Conservation (phyloP, 2,797 vertebrate genomes). For the Ctenosaura bakeri region DNA sequence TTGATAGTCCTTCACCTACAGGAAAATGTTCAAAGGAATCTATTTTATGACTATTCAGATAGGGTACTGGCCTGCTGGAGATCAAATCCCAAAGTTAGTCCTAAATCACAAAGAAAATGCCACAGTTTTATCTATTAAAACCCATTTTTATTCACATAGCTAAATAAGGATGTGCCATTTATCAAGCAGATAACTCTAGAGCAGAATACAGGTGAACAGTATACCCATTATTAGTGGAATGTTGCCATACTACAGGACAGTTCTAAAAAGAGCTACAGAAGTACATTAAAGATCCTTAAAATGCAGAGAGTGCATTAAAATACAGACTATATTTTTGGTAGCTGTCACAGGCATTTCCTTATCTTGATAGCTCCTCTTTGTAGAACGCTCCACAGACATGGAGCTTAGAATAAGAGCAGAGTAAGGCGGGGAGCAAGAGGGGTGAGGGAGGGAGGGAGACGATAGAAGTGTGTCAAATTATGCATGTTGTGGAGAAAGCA, state of each 20-base stretch:
- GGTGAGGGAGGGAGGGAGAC: not conserved
- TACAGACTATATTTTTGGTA: constrained; percentile 11
- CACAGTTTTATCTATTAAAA: constrained; percentile 52
- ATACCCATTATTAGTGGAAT: constrained; percentile 15
- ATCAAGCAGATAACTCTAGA: not conserved
- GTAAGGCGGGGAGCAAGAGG: no score
- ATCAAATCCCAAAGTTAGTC: constrained; percentile 69
- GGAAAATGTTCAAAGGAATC: constrained; percentile 74
- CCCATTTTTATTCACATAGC: constrained; percentile 24
- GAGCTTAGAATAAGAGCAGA: not conserved
- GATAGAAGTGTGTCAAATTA: not conserved
- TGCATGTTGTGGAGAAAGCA: not conserved
- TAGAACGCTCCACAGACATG: not conserved
- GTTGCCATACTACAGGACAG: not conserved
- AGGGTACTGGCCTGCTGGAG: constrained; percentile 56
- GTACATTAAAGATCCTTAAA: constrained; percentile 22
- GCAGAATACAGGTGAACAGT: not conserved
- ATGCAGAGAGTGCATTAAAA: constrained; percentile 36
- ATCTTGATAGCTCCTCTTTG: not conserved
- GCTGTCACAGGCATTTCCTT: constrained; percentile 22
- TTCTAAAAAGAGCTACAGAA: not conserved
- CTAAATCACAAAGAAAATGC: constrained; percentile 67
- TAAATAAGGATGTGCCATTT: constrained; percentile 29
- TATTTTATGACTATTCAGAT: constrained; percentile 71
- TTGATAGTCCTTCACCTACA: constrained; percentile 73